These are phyloP conservation scores for Nymphalis c-album DNA, from an alignment of 2,888 invertebrate genomes.

Conservation along the genomic window DNA sequence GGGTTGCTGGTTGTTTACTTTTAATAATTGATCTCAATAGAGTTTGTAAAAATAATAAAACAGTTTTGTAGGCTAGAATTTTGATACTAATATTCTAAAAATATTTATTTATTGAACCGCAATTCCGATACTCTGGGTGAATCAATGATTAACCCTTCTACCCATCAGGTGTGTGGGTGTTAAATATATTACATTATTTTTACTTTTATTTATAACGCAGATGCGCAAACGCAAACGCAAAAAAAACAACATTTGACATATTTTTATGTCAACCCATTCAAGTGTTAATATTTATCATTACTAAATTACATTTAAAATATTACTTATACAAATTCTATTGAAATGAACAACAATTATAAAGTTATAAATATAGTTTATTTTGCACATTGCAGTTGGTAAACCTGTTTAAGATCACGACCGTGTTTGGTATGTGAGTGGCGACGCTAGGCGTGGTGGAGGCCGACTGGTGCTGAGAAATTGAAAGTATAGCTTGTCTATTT, in stretches of 20 bases:
- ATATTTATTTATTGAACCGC: too few species aligned
- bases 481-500: conserved; percentile 54
- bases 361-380: conserved; percentile 26
- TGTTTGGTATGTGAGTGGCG: conserved; percentile 72
- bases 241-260: too few species aligned
- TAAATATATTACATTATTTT: too few species aligned
- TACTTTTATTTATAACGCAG: too few species aligned
- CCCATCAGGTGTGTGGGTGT: too few species aligned
- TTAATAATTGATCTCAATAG: not conserved
- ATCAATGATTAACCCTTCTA: too few species aligned
- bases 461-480: conserved; percentile 65
- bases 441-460: conserved; percentile 51
- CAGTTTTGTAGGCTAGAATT: too few species aligned
- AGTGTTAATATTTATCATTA: too few species aligned
- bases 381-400: conserved; percentile 51
- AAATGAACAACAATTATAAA: conserved; percentile 18
- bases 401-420: conserved; percentile 70
- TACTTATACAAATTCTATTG: not conserved
- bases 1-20: not conserved
- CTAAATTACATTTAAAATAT: not conserved
- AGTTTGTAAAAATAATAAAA: not conserved
- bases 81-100: too few species aligned
- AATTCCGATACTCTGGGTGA: too few species aligned
- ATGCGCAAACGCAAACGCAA: too few species aligned
- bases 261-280: too few species aligned